Evolutionary conservation across 2,797 vertebrate species (phyloP).

Genomic region (Chaunax sp.): DNA sequence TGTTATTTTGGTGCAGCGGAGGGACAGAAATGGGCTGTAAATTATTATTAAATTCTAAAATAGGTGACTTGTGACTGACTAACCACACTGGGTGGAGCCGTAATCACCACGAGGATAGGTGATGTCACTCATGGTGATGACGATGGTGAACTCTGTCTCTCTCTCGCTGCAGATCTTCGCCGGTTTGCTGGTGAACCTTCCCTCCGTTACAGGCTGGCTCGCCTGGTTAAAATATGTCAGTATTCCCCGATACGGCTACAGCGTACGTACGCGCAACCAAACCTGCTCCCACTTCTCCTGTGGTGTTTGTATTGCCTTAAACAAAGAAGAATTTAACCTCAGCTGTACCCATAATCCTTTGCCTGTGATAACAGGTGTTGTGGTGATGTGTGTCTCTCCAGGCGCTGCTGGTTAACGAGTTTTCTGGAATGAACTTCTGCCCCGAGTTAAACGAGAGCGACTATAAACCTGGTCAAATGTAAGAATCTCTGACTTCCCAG

Average conservation of each 20-base stretch:
- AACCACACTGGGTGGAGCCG: too few relatives aligned
- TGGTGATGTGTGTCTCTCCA: slow-evolving; percentile 54
- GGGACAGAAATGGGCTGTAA: too few relatives aligned
- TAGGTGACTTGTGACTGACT: not conserved
- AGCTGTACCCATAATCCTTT: not conserved
- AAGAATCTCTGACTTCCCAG: slow-evolving; percentile 29
- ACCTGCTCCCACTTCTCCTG: not conserved
- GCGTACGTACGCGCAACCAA: slow-evolving; percentile 43
- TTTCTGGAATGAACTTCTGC: slow-evolving; percentile 74
- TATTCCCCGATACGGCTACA: slow-evolving; percentile 72
- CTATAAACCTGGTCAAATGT: slow-evolving; percentile 14
- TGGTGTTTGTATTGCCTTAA: not conserved
- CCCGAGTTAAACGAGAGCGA: not conserved
- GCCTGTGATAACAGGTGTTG: too few relatives aligned
- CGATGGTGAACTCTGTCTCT: slow-evolving; percentile 82
- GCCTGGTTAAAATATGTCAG: slow-evolving; percentile 87
- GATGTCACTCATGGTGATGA: slow-evolving; percentile 97
- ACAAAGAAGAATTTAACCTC: not conserved
- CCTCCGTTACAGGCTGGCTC: slow-evolving; percentile 83
- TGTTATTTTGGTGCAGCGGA: too few relatives aligned
- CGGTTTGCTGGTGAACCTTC: slow-evolving; percentile 89
- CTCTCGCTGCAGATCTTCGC: slow-evolving; percentile 84
- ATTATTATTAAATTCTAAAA: not conserved
- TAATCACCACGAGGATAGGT: too few relatives aligned
- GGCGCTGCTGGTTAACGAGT: slow-evolving; percentile 90